These are phyloP conservation scores for Drosophila lutescens DNA, from an alignment of 2,888 invertebrate species.

Conservation along the genomic window DNA sequence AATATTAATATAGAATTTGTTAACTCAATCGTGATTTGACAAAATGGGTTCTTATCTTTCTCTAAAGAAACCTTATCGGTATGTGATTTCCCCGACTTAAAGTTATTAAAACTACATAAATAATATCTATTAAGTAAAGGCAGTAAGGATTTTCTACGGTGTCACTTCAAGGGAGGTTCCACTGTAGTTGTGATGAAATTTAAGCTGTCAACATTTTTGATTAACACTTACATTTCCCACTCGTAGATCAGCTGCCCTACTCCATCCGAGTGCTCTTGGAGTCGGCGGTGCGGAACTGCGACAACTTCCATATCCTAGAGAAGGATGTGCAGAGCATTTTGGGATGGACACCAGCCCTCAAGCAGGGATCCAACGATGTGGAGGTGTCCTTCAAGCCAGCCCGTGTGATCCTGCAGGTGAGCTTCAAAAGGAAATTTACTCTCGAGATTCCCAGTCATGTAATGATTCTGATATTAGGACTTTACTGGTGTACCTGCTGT, in stretches of 20 bases:
- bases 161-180: neutral
- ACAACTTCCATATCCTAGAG: constrained; percentile 94
- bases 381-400: constrained; percentile 99
- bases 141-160: neutral
- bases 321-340: constrained; percentile 95
- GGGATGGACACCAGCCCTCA: constrained; percentile 89
- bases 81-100: neutral
- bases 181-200: neutral
- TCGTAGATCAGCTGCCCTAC: constrained; percentile 92
- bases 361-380: constrained; percentile 86
- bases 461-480: constrained; percentile 85
- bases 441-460: too few relatives aligned
- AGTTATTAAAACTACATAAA: neutral
- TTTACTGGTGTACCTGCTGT: constrained; percentile 99
- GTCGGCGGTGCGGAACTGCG: constrained; percentile 98
- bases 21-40: constrained; percentile 1
- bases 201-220: neutral
- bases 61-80: neutral
- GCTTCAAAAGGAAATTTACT: neutral
- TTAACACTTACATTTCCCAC: neutral
- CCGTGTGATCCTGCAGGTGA: constrained; percentile 96
- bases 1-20: too few relatives aligned
- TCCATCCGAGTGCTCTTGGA: constrained; percentile 96
- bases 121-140: neutral
- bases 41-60: neutral